Evolutionary conservation across 2,113 vertebrate species (phyloP).

Genomic region (Arizona elegans): DNA sequence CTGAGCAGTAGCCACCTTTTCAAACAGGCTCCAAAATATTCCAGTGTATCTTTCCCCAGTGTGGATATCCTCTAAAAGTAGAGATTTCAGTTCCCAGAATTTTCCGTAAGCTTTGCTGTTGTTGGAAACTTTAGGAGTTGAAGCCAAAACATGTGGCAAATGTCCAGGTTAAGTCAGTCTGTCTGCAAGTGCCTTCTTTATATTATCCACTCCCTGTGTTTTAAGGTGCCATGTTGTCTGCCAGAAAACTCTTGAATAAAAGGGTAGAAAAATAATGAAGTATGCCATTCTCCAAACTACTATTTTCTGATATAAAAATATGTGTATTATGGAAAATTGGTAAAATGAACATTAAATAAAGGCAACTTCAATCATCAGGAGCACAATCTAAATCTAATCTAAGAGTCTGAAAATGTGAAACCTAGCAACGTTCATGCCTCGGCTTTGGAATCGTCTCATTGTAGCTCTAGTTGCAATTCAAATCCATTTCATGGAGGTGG

Average conservation of each 20-base stretch:
- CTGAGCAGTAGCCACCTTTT: not conserved
- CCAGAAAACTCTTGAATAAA: not conserved
- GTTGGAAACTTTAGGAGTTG: not conserved
- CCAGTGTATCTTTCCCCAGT: not conserved
- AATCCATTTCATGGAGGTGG: not conserved
- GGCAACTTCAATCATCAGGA: not conserved
- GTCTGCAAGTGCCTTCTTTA: not conserved
- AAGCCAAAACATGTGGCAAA: not conserved
- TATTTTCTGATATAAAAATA: not conserved
- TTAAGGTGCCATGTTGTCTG: not conserved
- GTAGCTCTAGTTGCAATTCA: not conserved
- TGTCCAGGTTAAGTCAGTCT: not conserved
- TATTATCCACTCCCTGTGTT: not conserved
- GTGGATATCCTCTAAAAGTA: not conserved
- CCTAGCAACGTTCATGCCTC: not conserved
- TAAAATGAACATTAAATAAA: not conserved
- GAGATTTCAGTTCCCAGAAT: not conserved
- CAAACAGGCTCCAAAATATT: not conserved
- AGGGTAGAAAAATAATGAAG: not conserved
- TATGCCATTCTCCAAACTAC: not conserved
- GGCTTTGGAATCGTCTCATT: not conserved
- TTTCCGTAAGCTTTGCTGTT: not conserved
- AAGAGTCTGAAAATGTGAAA: not conserved
- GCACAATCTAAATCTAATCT: not conserved
- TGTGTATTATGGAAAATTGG: not conserved